Conservation (phyloP, 2,113 vertebrate species). For the Mirounga angustirostris region DNA sequence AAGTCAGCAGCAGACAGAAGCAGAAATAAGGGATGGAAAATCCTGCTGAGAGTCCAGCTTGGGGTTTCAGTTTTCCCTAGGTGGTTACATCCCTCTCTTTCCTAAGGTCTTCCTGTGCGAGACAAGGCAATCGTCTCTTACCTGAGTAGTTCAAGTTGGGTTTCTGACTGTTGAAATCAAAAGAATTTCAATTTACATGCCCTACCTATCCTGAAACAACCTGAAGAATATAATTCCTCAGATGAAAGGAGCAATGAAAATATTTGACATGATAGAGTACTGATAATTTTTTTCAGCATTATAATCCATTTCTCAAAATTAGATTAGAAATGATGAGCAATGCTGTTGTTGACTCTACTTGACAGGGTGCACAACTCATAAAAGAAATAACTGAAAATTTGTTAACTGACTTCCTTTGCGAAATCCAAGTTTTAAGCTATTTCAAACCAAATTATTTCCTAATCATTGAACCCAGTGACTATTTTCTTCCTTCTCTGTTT, state of each 20-base stretch:
- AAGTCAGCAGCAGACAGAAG: background rate
- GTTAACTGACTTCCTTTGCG: constrained; percentile 47
- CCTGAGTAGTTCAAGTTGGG: background rate
- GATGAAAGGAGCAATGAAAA: background rate
- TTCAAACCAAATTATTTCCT: constrained; percentile 59
- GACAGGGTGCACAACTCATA: background rate
- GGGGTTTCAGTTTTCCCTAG: background rate
- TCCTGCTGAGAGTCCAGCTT: background rate
- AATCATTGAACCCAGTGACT: background rate
- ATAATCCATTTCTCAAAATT: constrained; percentile 25
- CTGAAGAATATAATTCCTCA: background rate
- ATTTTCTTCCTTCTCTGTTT: constrained; percentile 8
- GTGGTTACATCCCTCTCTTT: background rate
- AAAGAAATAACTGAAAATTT: background rate
- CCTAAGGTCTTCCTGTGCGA: background rate
- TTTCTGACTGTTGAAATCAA: constrained; percentile 25
- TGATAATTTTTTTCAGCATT: background rate
- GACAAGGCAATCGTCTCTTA: background rate
- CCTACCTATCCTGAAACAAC: background rate
- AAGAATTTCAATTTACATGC: background rate
- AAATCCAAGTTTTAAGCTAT: background rate
- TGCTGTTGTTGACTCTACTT: background rate
- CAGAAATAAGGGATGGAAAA: background rate
- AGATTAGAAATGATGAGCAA: constrained; percentile 35
- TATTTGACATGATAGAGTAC: background rate